Evolutionary conservation across 1,140 invertebrate genomes (phyloP).

Genomic region (Drosophila biarmipes): DNA sequence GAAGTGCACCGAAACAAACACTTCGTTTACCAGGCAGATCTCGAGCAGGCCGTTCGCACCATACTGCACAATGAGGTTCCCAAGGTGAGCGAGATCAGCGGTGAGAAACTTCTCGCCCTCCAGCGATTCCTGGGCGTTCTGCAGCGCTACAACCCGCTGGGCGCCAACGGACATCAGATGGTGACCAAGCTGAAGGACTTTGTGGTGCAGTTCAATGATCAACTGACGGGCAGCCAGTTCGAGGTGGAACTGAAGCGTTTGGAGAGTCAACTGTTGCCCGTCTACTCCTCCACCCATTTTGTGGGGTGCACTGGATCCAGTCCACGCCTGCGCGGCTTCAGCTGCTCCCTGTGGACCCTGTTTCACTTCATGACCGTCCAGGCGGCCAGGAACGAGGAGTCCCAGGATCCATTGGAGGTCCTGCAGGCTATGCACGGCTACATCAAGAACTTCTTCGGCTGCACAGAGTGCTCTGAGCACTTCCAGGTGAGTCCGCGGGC

Average conservation of each 20-base stretch:
- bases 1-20: slow-evolving; percentile 77
- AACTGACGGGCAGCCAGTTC: slow-evolving; percentile 64
- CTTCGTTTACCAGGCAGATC: slow-evolving; percentile 91
- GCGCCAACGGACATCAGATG: slow-evolving; percentile 87
- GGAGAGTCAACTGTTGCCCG: slow-evolving; percentile 40
- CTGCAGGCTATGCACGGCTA: slow-evolving; percentile 94
- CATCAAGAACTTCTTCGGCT: slow-evolving; percentile 97
- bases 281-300: slow-evolving; percentile 69
- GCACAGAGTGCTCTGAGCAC: slow-evolving; percentile 94
- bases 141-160: slow-evolving; percentile 85
- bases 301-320: slow-evolving; percentile 89
- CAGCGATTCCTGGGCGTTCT: slow-evolving; percentile 90
- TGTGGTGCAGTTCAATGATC: slow-evolving; percentile 63
- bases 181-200: slow-evolving; percentile 84
- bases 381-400: slow-evolving; percentile 86
- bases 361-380: slow-evolving; percentile 97
- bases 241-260: slow-evolving; percentile 61
- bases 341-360: slow-evolving; percentile 97
- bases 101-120: slow-evolving; percentile 89
- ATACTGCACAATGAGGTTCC: slow-evolving; percentile 93
- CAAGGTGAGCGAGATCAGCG: slow-evolving; percentile 88
- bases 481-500: slow-evolving; percentile 87
- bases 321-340: slow-evolving; percentile 92
- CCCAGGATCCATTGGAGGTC: slow-evolving; percentile 87
- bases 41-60: slow-evolving; percentile 93